Evolutionary conservation across 2,797 vertebrate species (phyloP), one percentile per base, ranked within the genome.

Genomic region (Acipenser transmontanus): DNA sequence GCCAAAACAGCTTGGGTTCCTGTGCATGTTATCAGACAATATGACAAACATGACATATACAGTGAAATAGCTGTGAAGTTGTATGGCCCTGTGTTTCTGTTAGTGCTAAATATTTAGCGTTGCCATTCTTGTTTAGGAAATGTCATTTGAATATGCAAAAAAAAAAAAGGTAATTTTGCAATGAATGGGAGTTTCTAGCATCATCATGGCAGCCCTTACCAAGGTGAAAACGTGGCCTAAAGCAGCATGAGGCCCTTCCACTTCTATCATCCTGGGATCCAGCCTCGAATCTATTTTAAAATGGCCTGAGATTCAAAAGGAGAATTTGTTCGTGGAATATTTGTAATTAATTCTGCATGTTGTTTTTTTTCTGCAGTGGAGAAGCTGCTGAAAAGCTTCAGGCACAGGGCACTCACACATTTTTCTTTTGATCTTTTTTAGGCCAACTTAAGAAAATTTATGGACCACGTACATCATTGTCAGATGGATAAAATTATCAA

Each of bases 401-500:
- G 49, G 59, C 34, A 10, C 48, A 10, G 49, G 1, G 2, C 49
- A 14, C 56, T 52, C 49, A n/a, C 12, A 64, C 34, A 12, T 49
- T 49, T 66, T 48, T 68, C 67, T 49, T 51, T 62, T 10, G 59
- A 73, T 54, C 47, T 74, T 76, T 75, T 60, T 62, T 79, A 98
- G 96, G 88, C 88, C 70, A 98, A 92, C 75, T 81, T 98, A 76
- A 93, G 87, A 78, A 97, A 93, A 78, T 97, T 92, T 74, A 93
- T 98, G 92, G 96, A 98, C 69, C 86, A 93, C 14, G 74, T 96
- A 60, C 95, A 95, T 61, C 93, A 95, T 5, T 84, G 86, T 12
- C 91, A 94, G 13, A 82, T 93, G 80, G 96, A 98, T 74, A 98
- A 97, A 79, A 79, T 96, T 56, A 75, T 78, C 1, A 97, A 94